Evolutionary conservation across 2,888 invertebrate genomes (phyloP).

Genomic region (Calliphora vomitoria): DNA sequence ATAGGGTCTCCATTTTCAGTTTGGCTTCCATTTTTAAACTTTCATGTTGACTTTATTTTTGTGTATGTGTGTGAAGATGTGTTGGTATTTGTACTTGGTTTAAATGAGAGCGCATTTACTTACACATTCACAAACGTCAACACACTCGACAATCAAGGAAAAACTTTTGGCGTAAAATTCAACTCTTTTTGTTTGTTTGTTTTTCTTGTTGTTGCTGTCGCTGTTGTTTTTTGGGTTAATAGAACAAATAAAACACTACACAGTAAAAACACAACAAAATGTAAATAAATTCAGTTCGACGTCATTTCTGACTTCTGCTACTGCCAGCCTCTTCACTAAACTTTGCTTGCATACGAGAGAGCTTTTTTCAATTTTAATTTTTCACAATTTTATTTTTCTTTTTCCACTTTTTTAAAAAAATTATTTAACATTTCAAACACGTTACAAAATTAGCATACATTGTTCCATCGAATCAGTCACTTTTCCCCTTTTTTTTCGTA

Average conservation of each 20-base stretch:
- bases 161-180: slow-evolving; percentile 25
- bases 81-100: background rate
- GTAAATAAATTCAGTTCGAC: slow-evolving; percentile 45
- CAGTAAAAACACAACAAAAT: slow-evolving; percentile 13
- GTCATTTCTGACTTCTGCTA: slow-evolving; percentile 1
- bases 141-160: slow-evolving; percentile 18
- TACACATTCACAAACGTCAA: slow-evolving; percentile 25
- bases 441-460: slow-evolving; percentile 68
- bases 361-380: slow-evolving; percentile 11
- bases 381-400: background rate
- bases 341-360: background rate
- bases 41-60: slow-evolving; percentile 6
- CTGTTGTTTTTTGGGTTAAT: slow-evolving; percentile 58
- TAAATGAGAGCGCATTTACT: slow-evolving; percentile 31
- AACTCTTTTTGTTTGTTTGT: slow-evolving; percentile 31
- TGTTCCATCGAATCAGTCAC: slow-evolving; percentile 35
- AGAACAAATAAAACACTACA: slow-evolving; percentile 40
- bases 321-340: slow-evolving; percentile 47
- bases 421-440: slow-evolving; percentile 60
- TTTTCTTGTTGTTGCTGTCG: slow-evolving; percentile 12
- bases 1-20: background rate
- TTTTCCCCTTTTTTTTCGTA: background rate
- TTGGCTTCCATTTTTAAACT: background rate
- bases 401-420: background rate
- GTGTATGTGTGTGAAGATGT: too few relatives aligned